phyloP scores from a whole-genome alignment of 2,113 vertebrate species.

The Phoxinus phoxinus region DNA sequence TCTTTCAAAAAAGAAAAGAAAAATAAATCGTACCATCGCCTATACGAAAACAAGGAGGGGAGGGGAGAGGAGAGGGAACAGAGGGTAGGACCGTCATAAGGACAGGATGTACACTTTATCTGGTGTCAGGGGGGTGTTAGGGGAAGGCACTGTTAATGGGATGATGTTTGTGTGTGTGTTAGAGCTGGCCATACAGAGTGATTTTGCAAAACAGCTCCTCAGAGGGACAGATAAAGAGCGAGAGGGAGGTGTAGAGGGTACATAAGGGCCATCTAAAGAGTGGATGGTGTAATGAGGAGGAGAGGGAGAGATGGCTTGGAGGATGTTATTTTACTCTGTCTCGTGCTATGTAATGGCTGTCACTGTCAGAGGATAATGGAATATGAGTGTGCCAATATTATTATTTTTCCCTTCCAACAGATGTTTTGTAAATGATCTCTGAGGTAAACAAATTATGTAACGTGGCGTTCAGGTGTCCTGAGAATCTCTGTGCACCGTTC shows the following conservation, averaged over 20 bases:
- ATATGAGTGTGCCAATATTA: not conserved
- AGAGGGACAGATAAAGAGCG: slow-evolving; percentile 45
- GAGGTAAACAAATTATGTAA: not conserved
- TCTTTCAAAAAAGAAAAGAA: not conserved
- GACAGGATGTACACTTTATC: slow-evolving; percentile 36
- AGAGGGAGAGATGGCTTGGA: slow-evolving; percentile 45
- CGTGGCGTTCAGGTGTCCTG: not conserved
- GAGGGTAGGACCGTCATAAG: slow-evolving; percentile 11
- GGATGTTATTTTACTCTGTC: slow-evolving; percentile 37
- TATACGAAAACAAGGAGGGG: not conserved
- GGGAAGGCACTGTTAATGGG: slow-evolving; percentile 54
- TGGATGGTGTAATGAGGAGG: slow-evolving; percentile 55
- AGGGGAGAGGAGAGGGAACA: not conserved
- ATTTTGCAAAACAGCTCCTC: slow-evolving; percentile 57
- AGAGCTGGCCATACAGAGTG: slow-evolving; percentile 29
- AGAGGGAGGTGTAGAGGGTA: slow-evolving; percentile 29
- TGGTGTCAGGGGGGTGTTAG: slow-evolving; percentile 52
- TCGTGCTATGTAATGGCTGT: slow-evolving; percentile 42
- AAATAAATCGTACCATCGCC: not conserved
- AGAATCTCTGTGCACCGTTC: not conserved
- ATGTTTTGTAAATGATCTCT: not conserved
- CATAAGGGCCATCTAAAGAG: slow-evolving; percentile 51
- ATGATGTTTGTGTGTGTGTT: slow-evolving; percentile 44
- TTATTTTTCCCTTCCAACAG: not conserved
- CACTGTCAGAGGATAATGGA: slow-evolving; percentile 44